These are phyloP conservation scores for Lordiphosa stackelbergi DNA, from an alignment of 1,140 invertebrate genomes.

Conservation along the genomic window DNA sequence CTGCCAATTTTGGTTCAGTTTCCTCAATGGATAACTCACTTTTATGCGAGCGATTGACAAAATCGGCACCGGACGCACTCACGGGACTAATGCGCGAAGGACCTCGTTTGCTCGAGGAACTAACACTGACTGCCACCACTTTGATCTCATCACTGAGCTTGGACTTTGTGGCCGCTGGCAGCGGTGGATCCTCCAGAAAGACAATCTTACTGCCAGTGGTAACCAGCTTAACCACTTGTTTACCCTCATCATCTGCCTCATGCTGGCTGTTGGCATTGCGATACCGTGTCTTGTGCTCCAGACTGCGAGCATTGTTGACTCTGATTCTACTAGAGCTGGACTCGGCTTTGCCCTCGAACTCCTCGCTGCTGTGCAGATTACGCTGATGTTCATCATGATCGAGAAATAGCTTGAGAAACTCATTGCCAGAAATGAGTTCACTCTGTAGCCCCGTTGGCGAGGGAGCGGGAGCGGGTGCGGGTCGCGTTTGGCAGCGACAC, in stretches of 20 bases:
- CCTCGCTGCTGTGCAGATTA: conserved; percentile 55
- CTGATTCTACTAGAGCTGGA: conserved; percentile 18
- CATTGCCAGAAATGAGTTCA: conserved; percentile 74
- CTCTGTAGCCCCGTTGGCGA: conserved; percentile 37
- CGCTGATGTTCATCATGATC: conserved; percentile 65
- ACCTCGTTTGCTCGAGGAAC: conserved; percentile 64
- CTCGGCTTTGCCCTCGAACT: conserved; percentile 34
- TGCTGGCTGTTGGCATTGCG: conserved; percentile 45
- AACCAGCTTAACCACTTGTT: conserved; percentile 60
- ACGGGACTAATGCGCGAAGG: conserved; percentile 18
- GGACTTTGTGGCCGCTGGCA: conserved; percentile 1
- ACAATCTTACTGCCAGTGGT: conserved; percentile 74
- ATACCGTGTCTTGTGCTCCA: conserved; percentile 55
- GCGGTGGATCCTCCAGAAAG: conserved; percentile 65
- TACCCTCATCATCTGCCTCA: conserved; percentile 20
- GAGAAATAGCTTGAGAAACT: conserved; percentile 73
- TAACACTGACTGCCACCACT: conserved; percentile 71
- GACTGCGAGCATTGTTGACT: conserved; percentile 36
- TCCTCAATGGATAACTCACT: conserved; percentile 74
- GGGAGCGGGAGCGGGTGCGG: conserved; percentile 29
- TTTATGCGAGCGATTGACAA: conserved; percentile 73
- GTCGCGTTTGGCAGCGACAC: conserved; percentile 39
- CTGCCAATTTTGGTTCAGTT: conserved; percentile 49
- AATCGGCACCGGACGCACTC: conserved; percentile 43
- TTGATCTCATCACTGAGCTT: conserved; percentile 64